Percentiles rank a stretch among this genome's conserved stretches.
Evolutionary conservation across 1,140 invertebrate genomes (phyloP).

Genomic region (Solen grandis): DNA sequence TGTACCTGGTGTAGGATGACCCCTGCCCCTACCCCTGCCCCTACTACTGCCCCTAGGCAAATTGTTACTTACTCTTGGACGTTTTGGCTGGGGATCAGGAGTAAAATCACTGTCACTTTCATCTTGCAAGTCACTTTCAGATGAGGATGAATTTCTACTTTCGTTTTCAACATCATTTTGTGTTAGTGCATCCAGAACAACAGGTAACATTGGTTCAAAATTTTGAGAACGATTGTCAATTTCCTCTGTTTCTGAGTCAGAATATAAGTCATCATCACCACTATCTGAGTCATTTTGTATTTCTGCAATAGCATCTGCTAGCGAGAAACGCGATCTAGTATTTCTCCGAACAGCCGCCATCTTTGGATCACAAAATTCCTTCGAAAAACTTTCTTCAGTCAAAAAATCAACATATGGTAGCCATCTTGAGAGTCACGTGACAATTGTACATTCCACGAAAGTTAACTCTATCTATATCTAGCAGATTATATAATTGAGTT

Average conservation of each 20-base stretch:
- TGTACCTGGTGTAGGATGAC: slow-evolving; percentile 28
- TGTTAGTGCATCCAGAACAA: too few species aligned
- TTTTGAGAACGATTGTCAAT: slow-evolving; percentile 14
- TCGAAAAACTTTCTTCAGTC: too few species aligned
- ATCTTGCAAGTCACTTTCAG: slow-evolving; percentile 20
- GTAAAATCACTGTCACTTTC: slow-evolving; percentile 30
- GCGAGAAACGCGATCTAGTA: slow-evolving; percentile 26
- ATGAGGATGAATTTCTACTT: too few species aligned
- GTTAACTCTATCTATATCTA: background rate
- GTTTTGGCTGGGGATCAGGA: slow-evolving; percentile 19
- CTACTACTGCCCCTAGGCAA: slow-evolving; percentile 8
- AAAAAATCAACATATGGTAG: slow-evolving; percentile 19
- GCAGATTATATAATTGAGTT: background rate
- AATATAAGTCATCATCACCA: too few species aligned
- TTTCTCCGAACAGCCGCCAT: slow-evolving; percentile 9
- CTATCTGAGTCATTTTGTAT: background rate
- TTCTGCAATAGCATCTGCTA: slow-evolving; percentile 23
- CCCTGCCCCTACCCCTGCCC: slow-evolving; percentile 11
- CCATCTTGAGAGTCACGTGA: too few species aligned
- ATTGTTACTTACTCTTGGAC: too few species aligned
- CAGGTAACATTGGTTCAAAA: slow-evolving; percentile 5
- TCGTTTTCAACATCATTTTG: slow-evolving; percentile 27
- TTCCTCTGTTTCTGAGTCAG: slow-evolving; percentile 19
- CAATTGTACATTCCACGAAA: background rate
- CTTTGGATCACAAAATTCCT: slow-evolving; percentile 11